These are phyloP conservation scores for Pseudococcus viburni DNA, from an alignment of 2,888 invertebrate genomes.

Conservation along the genomic window DNA sequence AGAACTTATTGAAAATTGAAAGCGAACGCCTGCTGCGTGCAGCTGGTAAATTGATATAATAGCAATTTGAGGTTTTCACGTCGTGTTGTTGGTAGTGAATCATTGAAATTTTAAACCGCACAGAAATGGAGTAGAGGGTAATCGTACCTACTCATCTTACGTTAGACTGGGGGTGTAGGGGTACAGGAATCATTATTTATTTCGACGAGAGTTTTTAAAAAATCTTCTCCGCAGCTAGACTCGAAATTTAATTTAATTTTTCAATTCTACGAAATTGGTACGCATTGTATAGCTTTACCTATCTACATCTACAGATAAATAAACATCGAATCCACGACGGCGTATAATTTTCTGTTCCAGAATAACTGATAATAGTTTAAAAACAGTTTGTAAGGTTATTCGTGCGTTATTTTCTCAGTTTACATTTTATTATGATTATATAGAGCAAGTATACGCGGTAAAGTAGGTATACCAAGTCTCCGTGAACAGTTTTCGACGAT, in stretches of 20 bases:
- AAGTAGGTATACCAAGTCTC: neutral
- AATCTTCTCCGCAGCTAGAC: neutral
- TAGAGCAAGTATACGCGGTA: neutral
- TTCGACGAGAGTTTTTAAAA: neutral
- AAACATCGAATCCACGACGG: neutral
- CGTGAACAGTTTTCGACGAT: neutral
- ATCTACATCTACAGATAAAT: neutral
- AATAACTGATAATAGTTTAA: neutral
- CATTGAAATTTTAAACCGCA: neutral
- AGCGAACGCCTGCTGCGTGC: neutral
- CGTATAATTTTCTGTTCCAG: neutral
- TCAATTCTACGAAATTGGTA: neutral
- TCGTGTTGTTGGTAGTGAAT: neutral
- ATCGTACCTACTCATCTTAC: neutral
- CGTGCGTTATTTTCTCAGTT: constrained; percentile 12
- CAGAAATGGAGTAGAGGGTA: neutral
- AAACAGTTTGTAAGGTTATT: constrained; percentile 1
- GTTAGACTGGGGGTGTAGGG: too few relatives aligned
- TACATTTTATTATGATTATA: neutral
- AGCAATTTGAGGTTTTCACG: neutral
- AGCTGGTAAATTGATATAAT: neutral
- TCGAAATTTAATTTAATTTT: neutral
- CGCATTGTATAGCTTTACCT: neutral
- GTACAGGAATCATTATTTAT: too few relatives aligned
- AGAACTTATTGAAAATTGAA: neutral